Base-by-base conservation (phyloP, 2,888 invertebrate species). In the Neuroscelio doddi region DNA sequence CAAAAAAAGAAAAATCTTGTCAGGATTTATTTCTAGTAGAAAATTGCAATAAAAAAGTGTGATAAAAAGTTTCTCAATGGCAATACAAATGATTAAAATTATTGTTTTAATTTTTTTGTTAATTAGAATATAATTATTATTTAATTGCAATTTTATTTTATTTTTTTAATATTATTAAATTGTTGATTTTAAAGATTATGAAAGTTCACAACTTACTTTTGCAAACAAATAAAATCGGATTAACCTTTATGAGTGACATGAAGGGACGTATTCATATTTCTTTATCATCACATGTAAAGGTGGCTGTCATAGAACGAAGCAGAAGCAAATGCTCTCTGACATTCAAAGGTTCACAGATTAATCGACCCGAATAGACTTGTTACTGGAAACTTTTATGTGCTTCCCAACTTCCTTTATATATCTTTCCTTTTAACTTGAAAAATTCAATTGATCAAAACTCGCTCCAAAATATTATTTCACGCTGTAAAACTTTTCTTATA, bases 321-420 rank as follows among this genome's bases (percentile, higher is more conserved):
- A n/a, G 7, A 39, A 39, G 39, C 17, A 21, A 17, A 39, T 16
- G 39, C 39, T 39, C 39, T 9, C 21, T 39, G 39, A 39, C 39
- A 39, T 39, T 39, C 39, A 39, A 39, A 39, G 39, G 39, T 39
- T 39, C 21, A 9, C 17, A 9, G 39, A 39, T 39, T 39, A 3
- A 39, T 39, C 17, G 39, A 39, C 21, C 21, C 9, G 2, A 10
- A 39, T 10, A 21, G 36, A 14, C 36, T 14, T 14, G 15, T 21
- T 39, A n/a, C 39, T 7, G 39, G 9, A 39, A 30, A 39, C 21
- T 39, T 39, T 21, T 9, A 21, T 5, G 21, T 3, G 5, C 21
- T 3, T 21, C n/a, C 2, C 3, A 21, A 21, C 21, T 21, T 21
- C 39, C 5, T 7, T 12, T 36, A 14, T 36, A 7, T 10, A 36